Base-by-base conservation (phyloP, 2,113 vertebrate genomes). In the Chrysochloris asiatica region DNA sequence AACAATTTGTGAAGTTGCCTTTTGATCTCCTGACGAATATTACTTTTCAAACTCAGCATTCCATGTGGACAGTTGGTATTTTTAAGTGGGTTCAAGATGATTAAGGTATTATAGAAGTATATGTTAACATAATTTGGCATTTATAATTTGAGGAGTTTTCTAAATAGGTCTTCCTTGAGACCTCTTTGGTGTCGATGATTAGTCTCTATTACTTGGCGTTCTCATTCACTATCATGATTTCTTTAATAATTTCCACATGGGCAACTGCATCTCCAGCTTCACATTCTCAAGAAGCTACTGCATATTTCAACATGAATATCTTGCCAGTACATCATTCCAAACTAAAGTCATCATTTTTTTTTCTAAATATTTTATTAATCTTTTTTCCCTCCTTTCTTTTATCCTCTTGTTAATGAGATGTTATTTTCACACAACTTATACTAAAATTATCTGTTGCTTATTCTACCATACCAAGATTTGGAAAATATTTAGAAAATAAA, bases 161-260 rank as follows among this genome's bases (percentile, higher is more conserved):
- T 82, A 59, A 41, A n/a, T 56, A 33, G 38, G 17, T 22, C 45
- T 92, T 78, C 41, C 41, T 45, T 92, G 50, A 84, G 43, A 24
- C 56, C 43, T 86, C 33, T 77, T 63, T 83, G 72, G 30, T 33
- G 10, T 83, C 81, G 79, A 83, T 36, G 77, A 73, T 75, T 73
- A 47, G 48, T 24, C 43, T 86, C 45, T 72, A 0, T 72, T 38
- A 38, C 21, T 86, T 93, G 85, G 73, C 80, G 71, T 12, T 26
- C 48, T 91, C 59, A 4, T 47, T 75, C 38, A 69, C 83, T 77
- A 90, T 11, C 38, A 45, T 92, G 56, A 88, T 86, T 75, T 48
- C 72, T 50, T 0, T 94, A 71, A 91, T 86, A 45, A 71, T 48
- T 90, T 93, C 92, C 88, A 52, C 47, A 45, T 91, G 84, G 47